Base-by-base conservation (phyloP, 2,888 invertebrate genomes). In the Aphodius sticticus region DNA sequence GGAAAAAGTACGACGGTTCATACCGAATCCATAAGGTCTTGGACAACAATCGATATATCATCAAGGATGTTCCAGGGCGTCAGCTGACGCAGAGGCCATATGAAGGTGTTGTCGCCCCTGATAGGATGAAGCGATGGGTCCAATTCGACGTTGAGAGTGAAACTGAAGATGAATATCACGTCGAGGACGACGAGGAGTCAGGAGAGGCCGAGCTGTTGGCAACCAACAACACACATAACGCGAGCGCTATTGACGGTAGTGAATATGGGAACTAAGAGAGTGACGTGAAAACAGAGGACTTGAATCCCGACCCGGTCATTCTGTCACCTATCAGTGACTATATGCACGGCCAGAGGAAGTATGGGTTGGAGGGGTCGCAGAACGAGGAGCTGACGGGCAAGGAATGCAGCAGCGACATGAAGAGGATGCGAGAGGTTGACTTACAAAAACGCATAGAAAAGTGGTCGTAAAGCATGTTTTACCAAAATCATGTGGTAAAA, bases 381-480 rank as follows among this genome's bases (percentile, higher is more conserved):
- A 16, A 14, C 9, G 26, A 26, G 26, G 26, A 26, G 26, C 1
- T 26, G 26, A 26, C 26, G 3, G 26, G 3, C 26, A 26, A 26
- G 26, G 26, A 26, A 26, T n/a, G n/a, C n/a, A n/a, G n/a, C n/a
- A n/a, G n/a, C n/a, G n/a, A n/a, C n/a, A n/a, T n/a, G n/a, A n/a
- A n/a, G n/a, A n/a, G 3, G 26, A 26, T 26, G 26, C 26, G 26
- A 26, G 36, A 14, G 9, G 15, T 12, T 0, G 37, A 14, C 5
- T 9, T 76, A 9, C n/a, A 77, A 16, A 53, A 69, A 7, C 69
- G 79, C 1, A 77, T 7, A n/a, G 1, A 36, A 0, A 70, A 77
- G 12, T 84, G 84, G 82, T 15, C 76, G 2, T 36, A 69, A 76
- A 79, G 80, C 70, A 82, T 83, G 82, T 79, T 80, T 26, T 83